Evolutionary conservation across 2,113 vertebrate genomes (phyloP), one percentile per base, ranked within the genome.

Genomic region (Chaenogobius annularis): DNA sequence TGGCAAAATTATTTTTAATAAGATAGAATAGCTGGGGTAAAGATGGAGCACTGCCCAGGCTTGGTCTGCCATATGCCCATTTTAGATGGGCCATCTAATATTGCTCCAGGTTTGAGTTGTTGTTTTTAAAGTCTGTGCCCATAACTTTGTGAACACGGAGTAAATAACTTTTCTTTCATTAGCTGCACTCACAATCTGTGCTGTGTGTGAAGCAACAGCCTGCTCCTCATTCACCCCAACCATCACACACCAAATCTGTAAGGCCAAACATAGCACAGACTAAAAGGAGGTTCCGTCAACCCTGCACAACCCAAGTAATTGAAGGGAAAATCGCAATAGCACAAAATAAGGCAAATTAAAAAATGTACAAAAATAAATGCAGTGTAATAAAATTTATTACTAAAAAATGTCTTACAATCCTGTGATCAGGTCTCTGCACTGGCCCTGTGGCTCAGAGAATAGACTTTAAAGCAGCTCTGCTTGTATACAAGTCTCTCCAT

Each of bases 1-100:
- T 69, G 74, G 71, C 58, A 7, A 70, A 82, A 78, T 75, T 61
- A 17, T 69, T 64, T 75, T 84, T 83, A 83, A 86, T 84, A 79
- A 81, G 75, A 70, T 84, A 72, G 26, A 78, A 66, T 75, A 72
- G 70, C 26, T 3, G 46, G 75, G 66, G 59, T 63, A 20, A 40
- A 67, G 40, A 73, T 85, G 83, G 83, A 81, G 72, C 50, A 19
- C 26, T 63, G 77, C 83, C 79, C 81, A 73, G 81, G 72, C 58
- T 35, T 68, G 54, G 9, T 66, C 48, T 68, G 69, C 69, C 74
- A 83, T 76, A 84, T 85, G 76, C 76, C 72, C 50, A 64, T 48
- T 67, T 85, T 19, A 10, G 66, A 83, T 76, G 68, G 58, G 84
- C 68, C 63, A 72, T 83, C 75, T 50, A 79, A 69, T 87, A 61